phyloP scores from a whole-genome alignment of 2,797 vertebrate genomes.

The Urocyon cinereoargenteus region DNA sequence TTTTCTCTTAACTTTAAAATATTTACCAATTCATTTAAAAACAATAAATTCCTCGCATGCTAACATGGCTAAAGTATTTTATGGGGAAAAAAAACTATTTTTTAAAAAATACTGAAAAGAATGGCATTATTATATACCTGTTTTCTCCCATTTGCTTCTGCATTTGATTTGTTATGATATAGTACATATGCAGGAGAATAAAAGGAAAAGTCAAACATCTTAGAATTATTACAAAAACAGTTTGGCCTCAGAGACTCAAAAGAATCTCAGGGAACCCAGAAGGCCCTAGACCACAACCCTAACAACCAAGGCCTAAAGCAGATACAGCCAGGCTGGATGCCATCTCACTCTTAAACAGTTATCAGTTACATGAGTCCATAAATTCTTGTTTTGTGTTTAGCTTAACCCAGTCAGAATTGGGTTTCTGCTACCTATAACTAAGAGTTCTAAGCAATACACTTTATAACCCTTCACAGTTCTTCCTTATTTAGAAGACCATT shows the following conservation, averaged over 20 bases:
- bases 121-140: neutral
- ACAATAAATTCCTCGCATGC: neutral
- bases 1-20: neutral
- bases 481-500: neutral
- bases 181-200: neutral
- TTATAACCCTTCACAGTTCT: neutral
- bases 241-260: neutral
- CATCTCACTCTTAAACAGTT: neutral
- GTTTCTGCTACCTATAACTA: neutral
- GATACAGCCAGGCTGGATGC: neutral
- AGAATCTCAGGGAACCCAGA: neutral
- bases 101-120: neutral
- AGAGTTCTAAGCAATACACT: neutral
- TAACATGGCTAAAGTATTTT: neutral
- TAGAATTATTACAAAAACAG: neutral
- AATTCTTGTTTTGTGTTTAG: neutral
- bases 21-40: neutral
- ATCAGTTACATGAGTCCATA: slow-evolving; percentile 16
- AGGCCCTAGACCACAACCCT: neutral
- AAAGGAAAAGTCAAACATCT: neutral
- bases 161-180: neutral
- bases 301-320: neutral
- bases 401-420: neutral
- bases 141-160: neutral
- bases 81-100: neutral